Evolutionary conservation across 2,797 vertebrate species (phyloP), one percentile per base, ranked within the genome.

Genomic region (Sparus aurata): DNA sequence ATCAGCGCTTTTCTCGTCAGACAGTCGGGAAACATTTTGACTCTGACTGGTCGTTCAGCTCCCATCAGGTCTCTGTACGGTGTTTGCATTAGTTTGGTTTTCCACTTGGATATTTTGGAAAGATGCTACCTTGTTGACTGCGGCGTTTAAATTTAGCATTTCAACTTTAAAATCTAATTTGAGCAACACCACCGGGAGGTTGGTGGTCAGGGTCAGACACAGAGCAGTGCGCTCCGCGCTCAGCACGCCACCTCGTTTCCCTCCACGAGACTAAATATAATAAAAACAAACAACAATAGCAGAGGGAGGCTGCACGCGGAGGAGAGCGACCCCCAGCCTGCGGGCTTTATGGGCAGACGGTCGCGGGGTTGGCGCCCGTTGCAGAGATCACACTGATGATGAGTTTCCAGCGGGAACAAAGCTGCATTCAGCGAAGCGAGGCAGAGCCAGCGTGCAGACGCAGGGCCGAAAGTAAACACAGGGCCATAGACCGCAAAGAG

Each of bases 381-480:
- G 65, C 75, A 11, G 20, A 91, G 89, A 92, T 93, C 87, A 84
- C 85, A 83, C 88, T 60, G 46, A 61, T 62, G 90, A 82, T 87
- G 92, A 67, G 85, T 87, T 84, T 88, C 87, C 82, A 83, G 80
- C 12, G 16, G 79, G 81, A 89, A 93, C 87, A 93, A 90, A 87
- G 91, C 83, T 53, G 77, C 85, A 90, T 93, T 93, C 88, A 93
- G 85, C 43, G 75, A 87, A 85, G 81, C 86, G 64, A 86, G 77
- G 87, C 88, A 52, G 27, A 70, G 85, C 85, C 89, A 49, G 87
- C 69, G 43, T 63, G 85, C 92, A 91, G 92, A 90, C 92, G 92
- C 90, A 62, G 88, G 92, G 90, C 87, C 59, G 83, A 95, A 94
- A 93, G 93, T 95, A 95, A 95, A 95, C 94, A 95, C 87, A 82